Conservation (phyloP, 2,113 vertebrate species). For the Anas platyrhynchos region DNA sequence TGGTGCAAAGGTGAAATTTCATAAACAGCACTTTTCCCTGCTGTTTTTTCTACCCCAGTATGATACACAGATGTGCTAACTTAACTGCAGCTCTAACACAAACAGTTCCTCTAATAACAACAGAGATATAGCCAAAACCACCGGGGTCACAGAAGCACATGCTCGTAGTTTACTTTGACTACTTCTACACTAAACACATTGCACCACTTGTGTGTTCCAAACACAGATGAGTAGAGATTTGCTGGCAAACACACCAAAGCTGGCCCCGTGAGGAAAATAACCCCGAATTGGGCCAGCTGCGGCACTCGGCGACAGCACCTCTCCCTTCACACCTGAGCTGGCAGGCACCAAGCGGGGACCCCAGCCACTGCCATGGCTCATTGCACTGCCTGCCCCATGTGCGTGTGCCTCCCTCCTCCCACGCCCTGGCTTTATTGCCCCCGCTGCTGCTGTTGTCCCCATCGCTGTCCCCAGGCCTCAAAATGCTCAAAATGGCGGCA, state of each 20-base stretch:
- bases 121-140: neutral
- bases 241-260: neutral
- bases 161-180: neutral
- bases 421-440: no score
- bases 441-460: no score
- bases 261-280: neutral
- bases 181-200: constrained; percentile 12
- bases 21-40: neutral
- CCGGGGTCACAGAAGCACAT: neutral
- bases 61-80: neutral
- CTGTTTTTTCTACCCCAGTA: neutral
- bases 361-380: neutral
- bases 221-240: neutral
- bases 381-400: neutral
- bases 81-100: neutral
- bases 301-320: neutral
- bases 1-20: neutral
- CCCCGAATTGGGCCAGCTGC: neutral
- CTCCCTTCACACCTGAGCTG: neutral
- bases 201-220: neutral
- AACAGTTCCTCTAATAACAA: constrained; percentile 11
- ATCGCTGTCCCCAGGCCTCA: neutral
- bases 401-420: neutral
- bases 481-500: rapidly evolving
- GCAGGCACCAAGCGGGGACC: rapidly evolving